Percentiles rank a stretch among this genome's conserved stretches.
phyloP scores from a whole-genome alignment of 1,140 invertebrate genomes.

The Papilio glaucus region DNA sequence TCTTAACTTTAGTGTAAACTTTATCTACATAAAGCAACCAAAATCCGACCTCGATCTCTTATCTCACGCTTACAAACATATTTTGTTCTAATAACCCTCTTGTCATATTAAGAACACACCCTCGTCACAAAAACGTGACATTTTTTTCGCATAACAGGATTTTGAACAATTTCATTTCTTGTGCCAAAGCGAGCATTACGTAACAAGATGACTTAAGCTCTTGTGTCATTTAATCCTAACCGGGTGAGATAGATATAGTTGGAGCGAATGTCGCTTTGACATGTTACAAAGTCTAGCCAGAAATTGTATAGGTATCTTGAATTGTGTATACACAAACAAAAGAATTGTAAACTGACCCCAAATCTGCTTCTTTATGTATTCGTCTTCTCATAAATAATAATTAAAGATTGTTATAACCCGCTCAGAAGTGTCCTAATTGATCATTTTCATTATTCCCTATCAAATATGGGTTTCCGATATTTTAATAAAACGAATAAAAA shows the following conservation, averaged over 20 bases:
- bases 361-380: no score
- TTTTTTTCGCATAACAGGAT: slow-evolving; percentile 15
- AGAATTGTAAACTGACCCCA: no score
- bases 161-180: slow-evolving; percentile 25
- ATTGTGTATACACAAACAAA: no score
- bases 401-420: no score
- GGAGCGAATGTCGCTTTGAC: background rate
- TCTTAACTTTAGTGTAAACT: no score
- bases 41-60: slow-evolving; percentile 2
- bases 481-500: no score
- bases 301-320: background rate
- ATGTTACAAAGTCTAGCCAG: background rate
- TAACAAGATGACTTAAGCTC: slow-evolving; percentile 21
- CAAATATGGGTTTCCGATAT: no score
- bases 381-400: no score
- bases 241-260: background rate
- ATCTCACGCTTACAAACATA: slow-evolving; percentile 17
- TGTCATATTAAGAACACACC: slow-evolving; percentile 20
- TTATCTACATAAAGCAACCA: background rate
- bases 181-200: slow-evolving; percentile 6
- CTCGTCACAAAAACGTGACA: slow-evolving; percentile 19
- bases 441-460: no score
- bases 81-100: slow-evolving; percentile 12
- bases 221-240: slow-evolving; percentile 16
- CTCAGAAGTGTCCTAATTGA: no score